Percentiles rank a stretch among this genome's conserved stretches.
Conservation (phyloP, 2,113 vertebrate species). For the Dromaius novaehollandiae region DNA sequence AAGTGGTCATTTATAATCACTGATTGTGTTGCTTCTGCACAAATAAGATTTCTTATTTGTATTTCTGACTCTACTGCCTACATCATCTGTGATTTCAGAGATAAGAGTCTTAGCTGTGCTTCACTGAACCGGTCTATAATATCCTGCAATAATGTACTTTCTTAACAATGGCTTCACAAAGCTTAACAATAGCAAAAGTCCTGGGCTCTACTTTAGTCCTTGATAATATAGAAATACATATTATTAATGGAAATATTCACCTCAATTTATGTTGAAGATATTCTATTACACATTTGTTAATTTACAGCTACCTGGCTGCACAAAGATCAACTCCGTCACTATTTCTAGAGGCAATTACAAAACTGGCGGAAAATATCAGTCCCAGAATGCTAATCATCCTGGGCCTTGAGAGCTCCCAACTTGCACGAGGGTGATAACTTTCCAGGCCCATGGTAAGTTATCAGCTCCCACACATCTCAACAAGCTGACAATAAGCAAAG, state of each 20-base stretch:
- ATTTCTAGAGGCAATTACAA: not conserved
- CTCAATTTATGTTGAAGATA: not conserved
- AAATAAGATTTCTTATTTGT: not conserved
- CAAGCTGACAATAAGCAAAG: not conserved
- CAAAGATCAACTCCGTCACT: not conserved
- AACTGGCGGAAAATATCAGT: not conserved
- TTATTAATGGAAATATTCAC: not conserved
- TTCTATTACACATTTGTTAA: not conserved
- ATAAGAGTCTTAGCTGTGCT: not conserved
- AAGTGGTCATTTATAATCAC: not conserved
- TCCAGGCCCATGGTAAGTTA: not conserved
- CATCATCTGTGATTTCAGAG: not conserved
- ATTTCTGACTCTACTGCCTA: not conserved
- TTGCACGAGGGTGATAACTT: not conserved
- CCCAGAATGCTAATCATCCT: not conserved
- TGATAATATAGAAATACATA: not conserved
- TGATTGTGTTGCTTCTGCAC: not conserved
- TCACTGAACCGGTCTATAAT: not conserved
- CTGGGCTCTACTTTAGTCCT: not conserved
- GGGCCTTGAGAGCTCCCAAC: not conserved
- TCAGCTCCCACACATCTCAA: not conserved
- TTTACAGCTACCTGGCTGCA: not conserved
- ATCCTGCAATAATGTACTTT: not conserved
- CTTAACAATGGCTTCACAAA: not conserved
- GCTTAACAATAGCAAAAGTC: not conserved